Conservation (phyloP, 2,888 invertebrate species). For the Coecobrya sp. region DNA sequence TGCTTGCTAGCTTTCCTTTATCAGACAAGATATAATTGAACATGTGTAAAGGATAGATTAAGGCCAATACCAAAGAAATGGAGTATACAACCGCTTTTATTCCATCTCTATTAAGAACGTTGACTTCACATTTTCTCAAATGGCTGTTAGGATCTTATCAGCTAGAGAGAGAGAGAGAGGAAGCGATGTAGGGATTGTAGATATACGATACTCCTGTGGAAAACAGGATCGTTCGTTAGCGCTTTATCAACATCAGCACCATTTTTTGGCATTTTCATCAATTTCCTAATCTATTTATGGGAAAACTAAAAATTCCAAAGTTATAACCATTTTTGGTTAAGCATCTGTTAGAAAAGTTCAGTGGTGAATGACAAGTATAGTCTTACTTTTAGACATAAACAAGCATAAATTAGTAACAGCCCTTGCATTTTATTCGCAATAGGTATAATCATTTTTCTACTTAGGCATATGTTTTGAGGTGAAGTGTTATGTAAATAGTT, state of each 20-base stretch:
- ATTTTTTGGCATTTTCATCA: conserved; percentile 36
- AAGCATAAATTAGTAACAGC: too few species aligned
- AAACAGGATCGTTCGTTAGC: neutral
- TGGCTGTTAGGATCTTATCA: neutral
- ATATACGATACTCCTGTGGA: neutral
- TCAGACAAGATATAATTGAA: neutral
- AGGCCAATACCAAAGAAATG: neutral
- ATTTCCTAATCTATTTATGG: conserved; percentile 32
- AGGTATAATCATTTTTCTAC: too few species aligned
- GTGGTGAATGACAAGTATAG: neutral
- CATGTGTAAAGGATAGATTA: neutral
- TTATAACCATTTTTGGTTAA: neutral
- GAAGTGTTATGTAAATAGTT: too few species aligned
- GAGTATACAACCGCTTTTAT: neutral
- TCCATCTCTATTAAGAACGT: neutral
- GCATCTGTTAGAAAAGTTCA: neutral
- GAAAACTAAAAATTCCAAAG: neutral
- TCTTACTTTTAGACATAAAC: too few species aligned
- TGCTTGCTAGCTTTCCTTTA: neutral
- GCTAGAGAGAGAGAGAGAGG: neutral
- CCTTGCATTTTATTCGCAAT: too few species aligned
- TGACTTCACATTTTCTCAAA: neutral
- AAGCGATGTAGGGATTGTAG: neutral
- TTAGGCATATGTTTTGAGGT: too few species aligned
- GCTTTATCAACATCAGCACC: neutral